Percentiles rank a stretch among this genome's conserved stretches.
These are phyloP conservation scores for Stomatorhinus ivindoensis DNA, from an alignment of 2,113 vertebrate species.

Conservation along the genomic window DNA sequence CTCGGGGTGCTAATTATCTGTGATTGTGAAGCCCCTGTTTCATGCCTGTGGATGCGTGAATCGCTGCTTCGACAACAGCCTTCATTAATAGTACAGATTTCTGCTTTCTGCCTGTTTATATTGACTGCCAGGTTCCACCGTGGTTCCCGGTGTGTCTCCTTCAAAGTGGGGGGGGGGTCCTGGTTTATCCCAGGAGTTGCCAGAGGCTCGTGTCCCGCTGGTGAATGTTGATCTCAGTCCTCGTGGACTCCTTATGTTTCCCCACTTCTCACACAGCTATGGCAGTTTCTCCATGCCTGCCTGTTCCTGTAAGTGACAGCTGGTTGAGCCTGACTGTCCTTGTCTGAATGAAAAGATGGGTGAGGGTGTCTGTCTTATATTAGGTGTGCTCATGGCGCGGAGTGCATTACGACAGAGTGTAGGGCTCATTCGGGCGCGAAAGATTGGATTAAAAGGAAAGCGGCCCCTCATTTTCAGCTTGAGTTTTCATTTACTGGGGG, in stretches of 20 bases:
- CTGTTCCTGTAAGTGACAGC: not conserved
- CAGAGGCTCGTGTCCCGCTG: not conserved
- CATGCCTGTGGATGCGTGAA: not conserved
- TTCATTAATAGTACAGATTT: not conserved
- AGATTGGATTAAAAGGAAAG: not conserved
- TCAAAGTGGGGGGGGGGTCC: not conserved
- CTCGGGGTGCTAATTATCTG: not conserved
- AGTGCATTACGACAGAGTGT: not conserved
- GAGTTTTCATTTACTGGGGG: not conserved
- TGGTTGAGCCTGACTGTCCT: not conserved
- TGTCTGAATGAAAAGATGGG: not conserved
- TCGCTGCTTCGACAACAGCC: not conserved
- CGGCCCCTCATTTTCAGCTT: not conserved
- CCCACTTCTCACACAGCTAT: not conserved
- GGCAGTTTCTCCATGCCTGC: not conserved
- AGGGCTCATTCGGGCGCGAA: not conserved
- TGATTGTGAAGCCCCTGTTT: not conserved
- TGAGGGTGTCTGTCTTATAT: no score
- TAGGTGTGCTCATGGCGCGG: not conserved
- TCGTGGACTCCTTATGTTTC: not conserved
- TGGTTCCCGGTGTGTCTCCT: not conserved
- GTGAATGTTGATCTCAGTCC: not conserved
- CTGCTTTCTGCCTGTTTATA: not conserved
- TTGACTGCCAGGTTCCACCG: not conserved
- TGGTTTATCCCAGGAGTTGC: not conserved